phyloP scores from a whole-genome alignment of 2,888 invertebrate species.

The Amiota mariae region DNA sequence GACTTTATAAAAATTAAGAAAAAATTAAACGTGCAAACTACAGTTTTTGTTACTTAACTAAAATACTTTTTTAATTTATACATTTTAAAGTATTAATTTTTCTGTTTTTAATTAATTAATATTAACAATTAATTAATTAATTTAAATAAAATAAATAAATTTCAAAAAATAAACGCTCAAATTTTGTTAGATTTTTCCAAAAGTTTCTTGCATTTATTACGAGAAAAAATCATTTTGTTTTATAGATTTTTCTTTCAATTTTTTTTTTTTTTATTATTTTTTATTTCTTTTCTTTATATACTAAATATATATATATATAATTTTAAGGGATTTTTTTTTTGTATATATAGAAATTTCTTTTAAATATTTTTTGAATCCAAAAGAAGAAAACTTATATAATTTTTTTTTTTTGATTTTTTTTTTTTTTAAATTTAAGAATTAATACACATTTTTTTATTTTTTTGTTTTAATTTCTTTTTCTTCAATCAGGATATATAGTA shows the following conservation, averaged over 20 bases:
- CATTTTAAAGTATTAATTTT: not conserved
- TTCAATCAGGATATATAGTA: not conserved
- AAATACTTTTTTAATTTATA: not conserved
- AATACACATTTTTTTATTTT: slow-evolving; percentile 16
- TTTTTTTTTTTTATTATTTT: not conserved
- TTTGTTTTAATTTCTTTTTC: not conserved
- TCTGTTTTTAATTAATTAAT: not conserved
- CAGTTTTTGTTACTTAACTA: not conserved
- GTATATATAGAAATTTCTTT: not conserved
- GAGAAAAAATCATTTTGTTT: slow-evolving; percentile 15
- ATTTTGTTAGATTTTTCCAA: slow-evolving; percentile 33
- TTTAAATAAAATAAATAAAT: not conserved
- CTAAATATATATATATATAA: no score
- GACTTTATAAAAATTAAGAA: not conserved
- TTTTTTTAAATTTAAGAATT: slow-evolving; percentile 18
- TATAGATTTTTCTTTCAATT: slow-evolving; percentile 5
- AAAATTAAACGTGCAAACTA: slow-evolving; percentile 8
- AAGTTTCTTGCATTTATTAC: slow-evolving; percentile 40
- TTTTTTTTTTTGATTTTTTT: slow-evolving; percentile 14
- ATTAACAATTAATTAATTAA: no score
- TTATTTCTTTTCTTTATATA: not conserved
- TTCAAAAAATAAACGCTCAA: slow-evolving; percentile 23
- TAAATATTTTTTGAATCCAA: slow-evolving; percentile 3
- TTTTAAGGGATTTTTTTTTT: not conserved
- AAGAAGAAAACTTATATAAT: slow-evolving; percentile 12